These are phyloP conservation scores for Crax fasciolata DNA, from an alignment of 2,797 vertebrate genomes.

Conservation along the genomic window DNA sequence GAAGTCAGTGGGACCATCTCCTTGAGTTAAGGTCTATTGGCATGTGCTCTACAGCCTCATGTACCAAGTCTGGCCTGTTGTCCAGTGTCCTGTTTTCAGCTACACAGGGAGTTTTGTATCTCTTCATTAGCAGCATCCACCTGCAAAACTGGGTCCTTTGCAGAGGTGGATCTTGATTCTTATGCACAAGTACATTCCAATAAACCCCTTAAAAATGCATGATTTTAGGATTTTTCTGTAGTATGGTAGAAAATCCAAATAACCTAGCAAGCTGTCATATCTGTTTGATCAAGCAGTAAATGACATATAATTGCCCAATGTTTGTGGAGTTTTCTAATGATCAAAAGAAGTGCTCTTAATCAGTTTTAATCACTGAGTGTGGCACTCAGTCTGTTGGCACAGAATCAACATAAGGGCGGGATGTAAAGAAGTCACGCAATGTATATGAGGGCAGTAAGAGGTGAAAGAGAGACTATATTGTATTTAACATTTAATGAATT, in stretches of 20 bases:
- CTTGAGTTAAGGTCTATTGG: background rate
- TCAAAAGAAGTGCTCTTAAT: constrained; percentile 1
- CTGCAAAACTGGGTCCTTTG: background rate
- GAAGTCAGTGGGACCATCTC: background rate
- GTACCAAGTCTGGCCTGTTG: background rate
- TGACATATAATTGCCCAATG: constrained; percentile 19
- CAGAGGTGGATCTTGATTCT: background rate
- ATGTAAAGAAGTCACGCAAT: background rate
- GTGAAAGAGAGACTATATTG: background rate
- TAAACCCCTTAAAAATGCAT: background rate
- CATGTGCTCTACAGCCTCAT: background rate
- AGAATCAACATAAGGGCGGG: accelerated
- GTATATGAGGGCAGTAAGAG: background rate
- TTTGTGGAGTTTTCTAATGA: background rate
- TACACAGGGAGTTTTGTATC: background rate
- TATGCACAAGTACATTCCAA: background rate
- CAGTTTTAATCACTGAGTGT: background rate
- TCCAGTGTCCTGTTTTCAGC: background rate
- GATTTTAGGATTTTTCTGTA: background rate
- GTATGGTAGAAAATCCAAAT: background rate
- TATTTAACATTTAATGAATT: background rate
- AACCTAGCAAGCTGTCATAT: background rate
- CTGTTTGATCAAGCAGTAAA: constrained; percentile 35
- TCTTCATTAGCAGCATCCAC: background rate
- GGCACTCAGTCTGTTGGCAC: background rate